These are phyloP conservation scores for Drosophila longiperda DNA, from an alignment of 2,888 invertebrate species.

Conservation along the genomic window DNA sequence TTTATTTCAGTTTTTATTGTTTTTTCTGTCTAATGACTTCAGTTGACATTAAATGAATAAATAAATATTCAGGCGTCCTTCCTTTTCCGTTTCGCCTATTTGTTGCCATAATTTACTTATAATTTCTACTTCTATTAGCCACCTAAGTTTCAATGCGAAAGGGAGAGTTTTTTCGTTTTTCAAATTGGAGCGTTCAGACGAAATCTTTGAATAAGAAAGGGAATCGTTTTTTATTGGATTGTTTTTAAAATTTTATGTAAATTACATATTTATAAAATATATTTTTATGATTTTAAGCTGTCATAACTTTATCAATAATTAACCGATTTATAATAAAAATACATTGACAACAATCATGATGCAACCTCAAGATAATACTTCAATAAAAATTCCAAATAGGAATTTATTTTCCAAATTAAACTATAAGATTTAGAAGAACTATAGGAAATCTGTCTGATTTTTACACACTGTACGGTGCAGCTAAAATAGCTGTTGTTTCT, in stretches of 20 bases:
- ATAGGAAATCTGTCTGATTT: background rate
- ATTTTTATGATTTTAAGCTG: background rate
- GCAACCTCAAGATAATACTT: background rate
- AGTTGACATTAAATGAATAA: too few relatives aligned
- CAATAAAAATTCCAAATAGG: background rate
- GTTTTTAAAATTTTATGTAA: background rate
- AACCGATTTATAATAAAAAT: background rate
- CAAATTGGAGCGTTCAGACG: background rate
- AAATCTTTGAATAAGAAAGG: too few relatives aligned
- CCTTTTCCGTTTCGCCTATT: background rate
- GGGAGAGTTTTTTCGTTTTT: background rate
- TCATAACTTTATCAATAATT: background rate
- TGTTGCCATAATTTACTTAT: background rate
- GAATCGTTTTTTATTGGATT: background rate
- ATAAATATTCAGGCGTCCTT: background rate
- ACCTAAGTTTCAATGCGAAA: background rate
- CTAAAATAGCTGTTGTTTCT: slow-evolving; percentile 10
- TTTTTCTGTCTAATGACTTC: too few relatives aligned
- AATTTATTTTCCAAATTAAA: background rate
- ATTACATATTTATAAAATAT: background rate
- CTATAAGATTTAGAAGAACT: background rate
- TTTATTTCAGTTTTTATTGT: too few relatives aligned
- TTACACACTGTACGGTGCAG: background rate
- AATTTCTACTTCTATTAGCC: background rate
- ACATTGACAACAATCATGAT: background rate